Base-by-base conservation (phyloP, 2,797 vertebrate genomes). In the Artibeus jamaicensis region DNA sequence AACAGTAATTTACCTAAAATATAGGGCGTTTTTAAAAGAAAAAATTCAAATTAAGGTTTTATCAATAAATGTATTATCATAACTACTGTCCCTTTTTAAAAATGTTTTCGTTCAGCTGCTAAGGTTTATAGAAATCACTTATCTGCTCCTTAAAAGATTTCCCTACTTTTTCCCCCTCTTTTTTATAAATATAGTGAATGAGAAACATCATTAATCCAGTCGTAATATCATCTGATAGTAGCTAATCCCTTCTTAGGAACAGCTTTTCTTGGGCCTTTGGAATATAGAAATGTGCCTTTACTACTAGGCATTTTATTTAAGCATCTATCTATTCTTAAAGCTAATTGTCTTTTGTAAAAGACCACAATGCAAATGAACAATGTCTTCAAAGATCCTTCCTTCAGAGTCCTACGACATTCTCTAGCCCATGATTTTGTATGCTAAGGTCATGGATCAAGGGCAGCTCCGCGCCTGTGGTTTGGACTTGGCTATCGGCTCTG, bases 201-300 rank as follows among this genome's bases (percentile, higher is more conserved):
- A 0, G 15, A 97, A 98, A 98, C 97, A 98, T 97, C 92, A 98
- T 98, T 98, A 98, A 98, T 98, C 98, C 98, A 97, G 98, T 96
- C 95, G 85, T 98, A 98, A 98, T 98, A 98, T 98, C 98, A 98
- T 98, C 98, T 98, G 98, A 99, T 98, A 98, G 96, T 53, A 96
- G 97, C 94, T 98, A 99, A 99, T 99, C 98, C 98, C 97, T 98
- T 98, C 98, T 98, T 98, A 98, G 97, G 96, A 89, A 94, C 91
- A 97, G 98, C 97, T 98, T 97, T 98, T 81, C 97, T 87, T 22
- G 1, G 97, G 98, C 94, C 96, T 98, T 98, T 97, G 92, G 97
- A 98, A 98, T 97, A 97, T 2, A 98, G 96, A 98, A 98, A 98
- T 97, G 95, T 97, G 93, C 97, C 98, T 98, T 98, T 95, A 96